Conservation (phyloP, 2,888 invertebrate genomes). For the Brachyopa scutellaris region DNA sequence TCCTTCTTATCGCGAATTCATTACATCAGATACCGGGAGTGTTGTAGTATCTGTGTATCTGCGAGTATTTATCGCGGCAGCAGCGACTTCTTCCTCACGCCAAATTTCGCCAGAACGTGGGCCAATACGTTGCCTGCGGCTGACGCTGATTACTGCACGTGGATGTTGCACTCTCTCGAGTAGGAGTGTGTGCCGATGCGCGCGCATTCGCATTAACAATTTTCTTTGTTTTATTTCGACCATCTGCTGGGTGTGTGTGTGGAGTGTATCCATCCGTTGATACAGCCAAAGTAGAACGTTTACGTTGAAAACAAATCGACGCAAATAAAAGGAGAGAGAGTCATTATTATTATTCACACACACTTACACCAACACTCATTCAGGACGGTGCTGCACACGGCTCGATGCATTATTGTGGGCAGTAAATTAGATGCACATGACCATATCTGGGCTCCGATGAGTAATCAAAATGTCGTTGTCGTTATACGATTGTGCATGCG, state of each 20-base stretch:
- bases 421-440: constrained; percentile 69
- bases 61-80: too few species aligned
- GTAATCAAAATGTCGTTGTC: constrained; percentile 68
- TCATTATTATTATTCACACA: background rate
- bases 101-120: constrained; percentile 41
- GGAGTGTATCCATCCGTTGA: constrained; percentile 32
- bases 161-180: constrained; percentile 18
- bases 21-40: constrained; percentile 59
- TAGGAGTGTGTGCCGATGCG: constrained; percentile 49
- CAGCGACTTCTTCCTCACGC: constrained; percentile 6
- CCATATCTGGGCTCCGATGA: constrained; percentile 50
- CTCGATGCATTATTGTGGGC: constrained; percentile 44
- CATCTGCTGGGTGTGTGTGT: constrained; percentile 51
- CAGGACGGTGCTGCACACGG: background rate
- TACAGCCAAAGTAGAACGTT: constrained; percentile 53
- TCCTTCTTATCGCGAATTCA: constrained; percentile 48
- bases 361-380: background rate
- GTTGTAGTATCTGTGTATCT: constrained; percentile 64
- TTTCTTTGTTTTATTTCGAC: constrained; percentile 33
- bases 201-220: constrained; percentile 57
- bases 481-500: constrained; percentile 17
- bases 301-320: constrained; percentile 4
- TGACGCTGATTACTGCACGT: constrained; percentile 38
- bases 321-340: background rate
- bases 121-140: constrained; percentile 23